Evolutionary conservation across 2,113 vertebrate genomes (phyloP).

Genomic region (Mesoclemmys tuberculata): DNA sequence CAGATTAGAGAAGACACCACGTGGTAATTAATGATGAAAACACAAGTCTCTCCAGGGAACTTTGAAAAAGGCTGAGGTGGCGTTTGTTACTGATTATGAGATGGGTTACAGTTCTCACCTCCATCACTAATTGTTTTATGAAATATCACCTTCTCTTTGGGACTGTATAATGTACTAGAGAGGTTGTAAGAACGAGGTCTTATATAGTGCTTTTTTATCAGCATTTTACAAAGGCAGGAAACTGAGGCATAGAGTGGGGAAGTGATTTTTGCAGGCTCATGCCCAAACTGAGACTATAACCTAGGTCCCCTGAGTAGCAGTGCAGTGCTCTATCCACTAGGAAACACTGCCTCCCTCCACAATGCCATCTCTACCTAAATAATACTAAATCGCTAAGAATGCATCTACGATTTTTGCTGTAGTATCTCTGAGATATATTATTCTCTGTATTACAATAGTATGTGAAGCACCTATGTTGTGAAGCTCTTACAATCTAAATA

Average conservation of each 20-base stretch:
- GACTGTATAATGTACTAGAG: background rate
- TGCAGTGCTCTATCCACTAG: background rate
- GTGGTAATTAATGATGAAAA: background rate
- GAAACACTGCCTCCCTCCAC: no score
- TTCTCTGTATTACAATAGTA: background rate
- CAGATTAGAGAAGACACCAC: background rate
- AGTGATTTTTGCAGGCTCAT: background rate
- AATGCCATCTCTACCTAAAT: background rate
- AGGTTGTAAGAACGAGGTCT: background rate
- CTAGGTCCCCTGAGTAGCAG: background rate
- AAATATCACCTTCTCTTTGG: background rate
- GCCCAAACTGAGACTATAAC: background rate
- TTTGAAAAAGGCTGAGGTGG: background rate
- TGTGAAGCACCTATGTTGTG: background rate
- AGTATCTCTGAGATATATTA: background rate
- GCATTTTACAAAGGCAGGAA: background rate
- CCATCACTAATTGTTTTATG: rapidly evolving
- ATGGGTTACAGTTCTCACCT: background rate
- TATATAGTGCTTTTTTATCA: background rate
- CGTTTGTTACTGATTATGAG: background rate
- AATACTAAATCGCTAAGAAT: background rate
- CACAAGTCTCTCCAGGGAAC: background rate
- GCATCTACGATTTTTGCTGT: background rate
- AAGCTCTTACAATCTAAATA: background rate
- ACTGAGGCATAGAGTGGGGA: background rate